Base-by-base conservation (phyloP, 2,113 vertebrate genomes). In the Phylloscopus trochiloides region DNA sequence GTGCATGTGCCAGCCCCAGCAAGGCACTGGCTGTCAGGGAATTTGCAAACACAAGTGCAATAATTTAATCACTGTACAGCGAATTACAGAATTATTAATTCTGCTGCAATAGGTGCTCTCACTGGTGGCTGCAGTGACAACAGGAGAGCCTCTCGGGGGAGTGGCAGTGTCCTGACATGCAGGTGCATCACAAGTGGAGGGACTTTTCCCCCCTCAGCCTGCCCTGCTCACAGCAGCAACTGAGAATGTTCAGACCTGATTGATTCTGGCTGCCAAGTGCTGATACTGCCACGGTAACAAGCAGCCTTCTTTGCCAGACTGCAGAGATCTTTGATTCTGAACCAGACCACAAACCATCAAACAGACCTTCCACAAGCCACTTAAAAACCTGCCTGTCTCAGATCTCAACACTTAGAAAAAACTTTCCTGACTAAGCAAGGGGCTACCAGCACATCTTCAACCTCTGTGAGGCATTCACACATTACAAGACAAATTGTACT, bases 131-230 rank as follows among this genome's bases (percentile, higher is more conserved):
- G 22, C 31, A 26, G 17, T 58, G 55, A 55, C 24, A 38, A 14
- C 3, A 22, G 0, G 2, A 21, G 26, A 31, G 14, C 34, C 42
- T 42, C 4, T 20, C n/a, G 0, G 40, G 15, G 28, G 28, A 68
- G 48, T 48, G 55, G 34, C 6, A 6, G 40, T 22, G 48, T 50
- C n/a, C 62, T 58, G 19, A 5, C 6, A 24, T 3, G 4, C 5
- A 66, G 47, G 66, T 32, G 14, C 25, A 24, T 3, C 34, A 25
- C 57, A 79, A 14, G 16, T 6, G 5, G 3, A 57, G 70, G 73
- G 66, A 85, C 34, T 63, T 54, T 76, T 32, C 32, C 34, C 57
- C 50, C 66, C 85, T 72, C 48, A 51, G 51, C 38, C 72, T 43
- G 9, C 18, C 34, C 52, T 42, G 25, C 40, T 75, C 57, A 38